Percentiles rank a stretch among this genome's conserved stretches.
These are phyloP conservation scores for Protonibea diacanthus DNA, from an alignment of 2,797 vertebrate genomes.

Conservation along the genomic window DNA sequence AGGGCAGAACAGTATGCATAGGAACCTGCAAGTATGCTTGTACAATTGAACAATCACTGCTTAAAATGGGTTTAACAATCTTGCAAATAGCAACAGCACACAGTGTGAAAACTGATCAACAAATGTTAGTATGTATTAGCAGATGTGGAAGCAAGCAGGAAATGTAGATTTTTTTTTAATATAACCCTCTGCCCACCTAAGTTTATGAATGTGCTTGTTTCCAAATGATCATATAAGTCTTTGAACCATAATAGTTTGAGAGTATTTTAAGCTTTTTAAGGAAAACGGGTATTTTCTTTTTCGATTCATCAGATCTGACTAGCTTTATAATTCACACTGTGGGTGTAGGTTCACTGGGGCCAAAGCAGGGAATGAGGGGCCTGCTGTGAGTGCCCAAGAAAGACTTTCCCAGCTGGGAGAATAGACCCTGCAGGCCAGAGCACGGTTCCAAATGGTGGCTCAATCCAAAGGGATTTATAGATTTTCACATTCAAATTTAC, in stretches of 20 bases:
- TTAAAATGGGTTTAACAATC: slow-evolving; percentile 33
- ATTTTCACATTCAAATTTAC: slow-evolving; percentile 76
- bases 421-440: slow-evolving; percentile 44
- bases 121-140: slow-evolving; percentile 46
- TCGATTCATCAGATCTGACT: slow-evolving; percentile 38
- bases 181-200: slow-evolving; percentile 32
- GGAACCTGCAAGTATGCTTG: slow-evolving; percentile 11
- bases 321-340: slow-evolving; percentile 57
- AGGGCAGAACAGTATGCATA: slow-evolving; percentile 19
- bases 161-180: slow-evolving; percentile 47
- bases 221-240: slow-evolving; percentile 70
- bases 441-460: too few species aligned
- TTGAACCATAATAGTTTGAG: slow-evolving; percentile 66
- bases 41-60: slow-evolving; percentile 44
- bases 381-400: slow-evolving; percentile 43
- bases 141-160: slow-evolving; percentile 61
- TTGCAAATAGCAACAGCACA: slow-evolving; percentile 29
- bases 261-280: slow-evolving; percentile 60
- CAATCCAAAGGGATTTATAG: slow-evolving; percentile 72
- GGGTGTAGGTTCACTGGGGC: slow-evolving; percentile 49
- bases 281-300: too few species aligned
- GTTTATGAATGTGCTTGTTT: slow-evolving; percentile 52
- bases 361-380: slow-evolving; percentile 32
- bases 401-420: slow-evolving; percentile 65
- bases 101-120: slow-evolving; percentile 22